A percentile compares a stretch with the other conserved stretches of the same genome.
These are phyloP conservation scores for Opisthograptis luteolata DNA, from an alignment of 2,888 invertebrate species.

Conservation along the genomic window DNA sequence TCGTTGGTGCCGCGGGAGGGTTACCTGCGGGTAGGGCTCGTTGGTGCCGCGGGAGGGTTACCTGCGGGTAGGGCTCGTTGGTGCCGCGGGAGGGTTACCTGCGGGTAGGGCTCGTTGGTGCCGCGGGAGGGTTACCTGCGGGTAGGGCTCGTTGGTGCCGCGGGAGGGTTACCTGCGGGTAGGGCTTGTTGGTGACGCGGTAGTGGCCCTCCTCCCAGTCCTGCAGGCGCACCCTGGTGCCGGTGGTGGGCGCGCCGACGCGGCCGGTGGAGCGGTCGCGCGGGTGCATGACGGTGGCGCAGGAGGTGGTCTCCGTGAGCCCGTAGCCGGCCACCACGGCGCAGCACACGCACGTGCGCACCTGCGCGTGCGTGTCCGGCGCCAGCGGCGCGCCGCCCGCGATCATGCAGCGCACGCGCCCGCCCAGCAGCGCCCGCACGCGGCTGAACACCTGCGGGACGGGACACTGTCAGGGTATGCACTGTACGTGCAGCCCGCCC, in stretches of 20 bases:
- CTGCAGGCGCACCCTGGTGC: slow-evolving; percentile 91
- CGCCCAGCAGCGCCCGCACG: slow-evolving; percentile 92
- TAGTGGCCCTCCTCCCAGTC: slow-evolving; percentile 92
- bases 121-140: no score
- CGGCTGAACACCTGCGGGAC: no score
- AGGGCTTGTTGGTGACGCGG: slow-evolving; percentile 88
- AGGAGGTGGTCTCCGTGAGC: slow-evolving; percentile 98
- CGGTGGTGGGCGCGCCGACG: slow-evolving; percentile 94
- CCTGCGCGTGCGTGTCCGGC: slow-evolving; percentile 96
- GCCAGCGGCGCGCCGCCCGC: slow-evolving; percentile 98
- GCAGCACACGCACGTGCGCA: slow-evolving; percentile 92
- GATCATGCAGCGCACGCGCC: slow-evolving; percentile 93
- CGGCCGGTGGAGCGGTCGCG: slow-evolving; percentile 88
- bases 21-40: no score
- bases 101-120: no score
- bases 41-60: no score
- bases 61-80: no score
- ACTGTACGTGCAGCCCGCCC: no score
- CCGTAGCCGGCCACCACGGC: slow-evolving; percentile 97
- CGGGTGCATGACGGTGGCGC: slow-evolving; percentile 92
- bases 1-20: no score
- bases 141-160: no score
- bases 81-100: no score
- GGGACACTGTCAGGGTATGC: no score
- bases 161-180: slow-evolving; percentile 85